Conservation (phyloP, 2,888 invertebrate species). For the Rhamphomyia laevipes region DNA sequence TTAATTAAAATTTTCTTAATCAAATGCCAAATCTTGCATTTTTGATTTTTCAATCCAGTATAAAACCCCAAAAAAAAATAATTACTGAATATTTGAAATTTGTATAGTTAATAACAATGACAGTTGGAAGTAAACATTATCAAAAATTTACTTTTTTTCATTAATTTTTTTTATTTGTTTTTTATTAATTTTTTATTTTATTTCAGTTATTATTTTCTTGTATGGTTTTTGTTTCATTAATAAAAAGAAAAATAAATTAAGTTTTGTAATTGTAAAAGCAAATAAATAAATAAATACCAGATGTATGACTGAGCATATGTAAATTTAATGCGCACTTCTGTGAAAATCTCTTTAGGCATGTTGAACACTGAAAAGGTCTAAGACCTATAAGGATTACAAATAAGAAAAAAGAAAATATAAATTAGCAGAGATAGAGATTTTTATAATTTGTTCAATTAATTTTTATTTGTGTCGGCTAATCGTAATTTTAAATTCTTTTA, state of each 20-base stretch:
- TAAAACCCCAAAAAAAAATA: no score
- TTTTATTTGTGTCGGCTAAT: no score
- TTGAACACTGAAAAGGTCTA: slow-evolving; percentile 46
- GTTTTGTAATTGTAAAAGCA: slow-evolving; percentile 2
- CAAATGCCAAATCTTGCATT: slow-evolving; percentile 15
- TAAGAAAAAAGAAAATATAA: slow-evolving; percentile 1
- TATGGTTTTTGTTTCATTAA: no score
- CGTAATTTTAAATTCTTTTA: no score
- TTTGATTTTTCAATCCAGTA: not conserved
- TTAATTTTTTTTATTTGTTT: no score
- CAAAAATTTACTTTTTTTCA: no score
- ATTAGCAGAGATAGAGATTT: not conserved
- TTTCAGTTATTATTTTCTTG: no score
- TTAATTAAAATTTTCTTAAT: not conserved
- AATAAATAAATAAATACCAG: slow-evolving; percentile 14
- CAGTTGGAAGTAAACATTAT: no score
- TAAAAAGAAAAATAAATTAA: no score
- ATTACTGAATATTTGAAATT: no score
- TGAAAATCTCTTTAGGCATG: slow-evolving; percentile 47
- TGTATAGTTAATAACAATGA: no score
- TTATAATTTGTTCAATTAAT: not conserved
- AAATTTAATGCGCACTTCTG: slow-evolving; percentile 49
- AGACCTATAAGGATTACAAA: slow-evolving; percentile 23
- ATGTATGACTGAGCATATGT: slow-evolving; percentile 46
- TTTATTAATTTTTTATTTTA: no score